Conservation (phyloP, 2,113 vertebrate genomes). For the Speoplatyrhinus poulsoni region DNA sequence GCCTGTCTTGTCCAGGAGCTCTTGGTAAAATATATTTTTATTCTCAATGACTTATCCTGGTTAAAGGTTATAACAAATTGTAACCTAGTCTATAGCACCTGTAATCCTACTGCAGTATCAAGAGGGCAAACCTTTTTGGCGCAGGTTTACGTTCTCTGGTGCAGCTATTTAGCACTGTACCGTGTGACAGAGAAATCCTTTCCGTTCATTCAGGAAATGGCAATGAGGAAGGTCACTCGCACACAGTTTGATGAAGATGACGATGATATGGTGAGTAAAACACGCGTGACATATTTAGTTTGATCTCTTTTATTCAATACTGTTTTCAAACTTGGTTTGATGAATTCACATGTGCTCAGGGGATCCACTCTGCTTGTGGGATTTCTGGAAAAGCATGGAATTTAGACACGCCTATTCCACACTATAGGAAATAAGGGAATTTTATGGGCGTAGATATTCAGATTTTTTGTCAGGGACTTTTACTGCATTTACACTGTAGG, state of each 20-base stretch:
- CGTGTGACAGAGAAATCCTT: not conserved
- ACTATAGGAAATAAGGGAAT: not conserved
- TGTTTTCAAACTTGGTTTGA: not conserved
- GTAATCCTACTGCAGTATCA: too few relatives aligned
- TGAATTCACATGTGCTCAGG: not conserved
- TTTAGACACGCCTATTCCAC: not conserved
- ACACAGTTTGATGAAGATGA: conserved; percentile 86
- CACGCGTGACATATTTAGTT: too few relatives aligned
- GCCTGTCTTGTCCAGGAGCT: too few relatives aligned
- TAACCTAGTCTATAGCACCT: not conserved
- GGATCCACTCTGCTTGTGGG: not conserved
- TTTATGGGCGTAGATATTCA: too few relatives aligned
- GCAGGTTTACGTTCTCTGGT: too few relatives aligned
- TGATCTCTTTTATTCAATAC: too few relatives aligned
- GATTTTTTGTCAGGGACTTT: too few relatives aligned
- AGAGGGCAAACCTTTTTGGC: too few relatives aligned
- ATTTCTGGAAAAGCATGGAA: not conserved
- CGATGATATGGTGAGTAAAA: conserved; percentile 72
- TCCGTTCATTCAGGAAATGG: conserved; percentile 84
- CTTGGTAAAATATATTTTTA: not conserved
- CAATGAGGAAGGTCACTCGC: conserved; percentile 92
- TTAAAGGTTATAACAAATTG: not conserved
- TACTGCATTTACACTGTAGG: too few relatives aligned
- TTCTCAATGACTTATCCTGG: not conserved
- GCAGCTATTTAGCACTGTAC: not conserved